Base-by-base conservation (phyloP, 2,888 invertebrate species). In the Phoronis australis region DNA sequence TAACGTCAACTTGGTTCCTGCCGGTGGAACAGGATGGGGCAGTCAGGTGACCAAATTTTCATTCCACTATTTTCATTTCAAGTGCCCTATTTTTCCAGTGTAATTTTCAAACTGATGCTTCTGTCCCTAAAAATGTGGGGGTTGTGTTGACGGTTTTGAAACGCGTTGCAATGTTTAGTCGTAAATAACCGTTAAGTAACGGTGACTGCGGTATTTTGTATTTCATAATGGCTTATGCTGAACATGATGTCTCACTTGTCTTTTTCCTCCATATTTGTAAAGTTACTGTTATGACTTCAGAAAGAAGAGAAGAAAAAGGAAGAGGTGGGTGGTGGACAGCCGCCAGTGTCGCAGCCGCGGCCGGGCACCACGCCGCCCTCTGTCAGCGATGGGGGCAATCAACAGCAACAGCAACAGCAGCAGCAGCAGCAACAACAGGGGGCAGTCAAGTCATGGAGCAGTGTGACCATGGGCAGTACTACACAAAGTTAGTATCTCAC, bases 1-100 rank as follows among this genome's bases (percentile, higher is more conserved):
- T 69, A 84, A 85, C 73, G 84, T 87, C 68, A 85, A 84, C 76
- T 80, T 88, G 79, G 87, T 88, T 78, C 87, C 87, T 68, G 84
- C 84, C 64, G 87, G 87, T 75, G 86, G 87, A 60, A 65, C 74
- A 69, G 72, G 72, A 71, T 54, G 53, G 55, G 42, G 31, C 3
- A 15, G 9, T 31, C 31, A 12, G 31, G 9, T 31, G 31, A 31
- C 21, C n/a, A 9, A 4, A 38, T 6, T 38, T 38, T 35, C 35
- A 12, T n/a, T 35, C n/a, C 9, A 35, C 35, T 35, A 35, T 35
- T 35, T 9, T 35, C 9, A 35, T 35, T 35, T n/a, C n/a, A n/a
- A 35, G 35, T n/a, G n/a, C n/a, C n/a, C n/a, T n/a, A n/a, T n/a
- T n/a, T n/a, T n/a, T n/a, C n/a, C n/a, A n/a, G n/a, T n/a, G n/a